phyloP scores from a whole-genome alignment of 53 echinoderm and acorn worm species.

The Patiria pectinifera region DNA sequence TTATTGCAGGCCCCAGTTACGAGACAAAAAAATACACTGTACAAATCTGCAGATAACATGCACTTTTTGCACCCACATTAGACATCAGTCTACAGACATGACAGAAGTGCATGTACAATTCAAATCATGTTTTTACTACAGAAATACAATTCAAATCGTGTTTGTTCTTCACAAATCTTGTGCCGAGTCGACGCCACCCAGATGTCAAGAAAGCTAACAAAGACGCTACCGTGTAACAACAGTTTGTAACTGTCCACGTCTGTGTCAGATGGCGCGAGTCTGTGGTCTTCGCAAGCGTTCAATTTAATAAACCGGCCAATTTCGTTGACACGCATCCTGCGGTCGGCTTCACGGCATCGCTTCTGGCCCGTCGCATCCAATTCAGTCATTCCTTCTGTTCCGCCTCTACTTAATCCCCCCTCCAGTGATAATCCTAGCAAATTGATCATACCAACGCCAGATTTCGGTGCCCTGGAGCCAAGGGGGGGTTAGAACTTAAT shows the following conservation, averaged over 20 bases:
- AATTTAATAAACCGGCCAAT: slow-evolving; percentile 56
- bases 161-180: background rate
- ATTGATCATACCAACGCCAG: slow-evolving; percentile 32
- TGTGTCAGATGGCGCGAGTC: slow-evolving; percentile 21
- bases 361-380: slow-evolving; percentile 50
- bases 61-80: background rate
- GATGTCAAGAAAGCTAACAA: background rate
- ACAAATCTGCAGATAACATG: background rate
- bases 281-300: slow-evolving; percentile 32
- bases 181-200: background rate
- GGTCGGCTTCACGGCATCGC: background rate
- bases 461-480: background rate
- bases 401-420: background rate
- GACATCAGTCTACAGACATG: background rate
- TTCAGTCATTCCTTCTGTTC: slow-evolving; percentile 1
- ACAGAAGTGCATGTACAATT: background rate
- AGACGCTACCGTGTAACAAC: background rate
- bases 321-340: slow-evolving; percentile 20
- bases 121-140: background rate
- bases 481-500: slow-evolving; percentile 7
- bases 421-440: slow-evolving; percentile 42
- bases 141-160: background rate
- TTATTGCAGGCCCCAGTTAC: background rate
- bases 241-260: background rate
- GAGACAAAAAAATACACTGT: background rate